Base-by-base conservation (phyloP, 1,140 invertebrate species). In the Papilio polyxenes region DNA sequence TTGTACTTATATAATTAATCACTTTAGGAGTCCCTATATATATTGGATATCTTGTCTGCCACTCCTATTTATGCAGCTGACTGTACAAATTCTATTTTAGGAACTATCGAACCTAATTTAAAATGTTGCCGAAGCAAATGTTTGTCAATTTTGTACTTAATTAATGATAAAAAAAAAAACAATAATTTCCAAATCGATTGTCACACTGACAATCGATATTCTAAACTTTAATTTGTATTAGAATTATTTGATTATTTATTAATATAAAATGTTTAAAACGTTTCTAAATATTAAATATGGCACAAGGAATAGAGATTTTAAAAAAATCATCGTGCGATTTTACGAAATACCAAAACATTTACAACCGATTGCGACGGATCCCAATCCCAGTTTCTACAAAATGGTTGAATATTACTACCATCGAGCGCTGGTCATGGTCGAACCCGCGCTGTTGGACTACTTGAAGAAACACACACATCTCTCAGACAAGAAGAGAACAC, bases 361-460 rank as follows among this genome's bases (percentile, higher is more conserved):
- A 23, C 85, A 94, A 77, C 92, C 95, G 23, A 95, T 97, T 1
- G 95, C 92, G 62, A 95, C 95, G 5, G 95, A 96, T 20, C 95
- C 96, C 37, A 95, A 97, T 82, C 97, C 97, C 0, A 95, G 95
- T 31, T 96, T 97, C 88, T 97, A 96, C 83, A 94, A 96, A 59
- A 97, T 97, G 96, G 96, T 97, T 0, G 96, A 97, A 80, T 97
- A 96, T 88, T 97, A 96, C 88, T 96, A 97, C 83, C 97, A 97
- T 88, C 90, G 94, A 75, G 96, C 96, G 0, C 96, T 96, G 79
- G 91, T 93, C 77, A 89, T 96, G 0, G 93, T 97, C 78, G 96
- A 97, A 92, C 95, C 96, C 3, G 92, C 96, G 75, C 91, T 98
- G 48, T 91, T 96, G 0, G 96, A 97, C 79, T 96, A 96, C 74